A percentile compares a stretch with the other conserved stretches of the same genome.
These are phyloP conservation scores for Polia nebulosa DNA, from an alignment of 2,888 invertebrate species.

Conservation along the genomic window DNA sequence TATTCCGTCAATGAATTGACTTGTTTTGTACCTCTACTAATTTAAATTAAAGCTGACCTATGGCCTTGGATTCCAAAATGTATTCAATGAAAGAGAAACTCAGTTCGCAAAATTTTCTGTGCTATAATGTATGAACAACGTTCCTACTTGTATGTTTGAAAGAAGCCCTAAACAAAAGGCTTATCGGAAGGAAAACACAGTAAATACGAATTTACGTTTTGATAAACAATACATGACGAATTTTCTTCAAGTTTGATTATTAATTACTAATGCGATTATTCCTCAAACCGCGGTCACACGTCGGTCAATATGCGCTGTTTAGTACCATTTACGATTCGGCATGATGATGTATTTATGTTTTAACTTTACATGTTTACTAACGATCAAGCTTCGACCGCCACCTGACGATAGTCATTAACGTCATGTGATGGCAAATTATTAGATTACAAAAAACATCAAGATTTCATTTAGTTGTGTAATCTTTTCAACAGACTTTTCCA, in stretches of 20 bases:
- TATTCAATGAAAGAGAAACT: conserved; percentile 17
- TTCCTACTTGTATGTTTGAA: background rate
- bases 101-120: conserved; percentile 18
- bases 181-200: conserved; percentile 9
- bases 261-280: conserved; percentile 23
- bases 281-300: conserved; percentile 14
- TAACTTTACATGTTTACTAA: conserved; percentile 7
- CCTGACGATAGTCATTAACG: conserved; percentile 23
- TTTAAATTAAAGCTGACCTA: background rate
- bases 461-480: conserved; percentile 27
- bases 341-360: conserved; percentile 42
- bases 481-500: background rate
- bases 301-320: conserved; percentile 21
- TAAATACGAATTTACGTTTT: background rate
- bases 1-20: background rate
- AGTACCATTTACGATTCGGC: conserved; percentile 19
- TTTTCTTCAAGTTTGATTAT: conserved; percentile 21
- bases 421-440: conserved; percentile 28
- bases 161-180: conserved; percentile 48
- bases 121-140: conserved; percentile 18
- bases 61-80: conserved; percentile 17
- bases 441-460: background rate
- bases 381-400: conserved; percentile 4
- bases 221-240: conserved; percentile 34
- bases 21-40: background rate